Evolutionary conservation across 2,797 vertebrate genomes (phyloP), one percentile per base, ranked within the genome.

Genomic region (Luscinia luscinia): DNA sequence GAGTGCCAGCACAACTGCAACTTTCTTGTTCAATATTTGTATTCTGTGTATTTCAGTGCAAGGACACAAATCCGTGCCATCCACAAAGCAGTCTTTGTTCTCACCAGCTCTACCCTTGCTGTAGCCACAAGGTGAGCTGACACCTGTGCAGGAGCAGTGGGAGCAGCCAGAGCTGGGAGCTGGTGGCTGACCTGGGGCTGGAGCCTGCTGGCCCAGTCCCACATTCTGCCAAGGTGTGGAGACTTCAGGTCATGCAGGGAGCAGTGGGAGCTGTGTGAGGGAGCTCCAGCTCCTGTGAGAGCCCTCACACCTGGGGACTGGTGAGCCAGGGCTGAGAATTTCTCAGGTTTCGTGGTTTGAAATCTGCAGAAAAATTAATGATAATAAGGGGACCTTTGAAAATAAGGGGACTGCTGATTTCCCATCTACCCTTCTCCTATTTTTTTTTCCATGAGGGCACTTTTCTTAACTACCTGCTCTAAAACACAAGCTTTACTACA

Each of bases 111-210:
- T 64, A 26, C 5, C 17, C 36, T 68, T 15, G 1, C 79, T 89
- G 73, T 51, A 45, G 55, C 30, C 67, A 70, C 46, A 36, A 14
- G 58, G n/a, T 69, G 23, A 64, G 27, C 32, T 61, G 32, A 23
- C 77, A 10, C 2, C 77, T 9, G 5, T 1, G 3, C 51, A 91
- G 43, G 15, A 69, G 48, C 36, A 73, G 5, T 3, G 43, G 80
- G 8, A 91, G 54, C 54, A 80, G 28, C 15, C 9, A 4, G 1
- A 5, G 48, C 27, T 55, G 41, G 58, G 59, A n/a, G 13, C 21
- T 0, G 0, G 26, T 32, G 79, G 19, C 67, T 76, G 62, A 38
- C 7, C 38, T 4, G 18, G 1, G 6, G 9, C 32, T 28, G 12
- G 43, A 43, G 43, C 43, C 38, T 43, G 20, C 36, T 77, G 0